These are phyloP conservation scores for Dexiosoma caninum DNA, from an alignment of 2,888 invertebrate genomes.

Conservation along the genomic window DNA sequence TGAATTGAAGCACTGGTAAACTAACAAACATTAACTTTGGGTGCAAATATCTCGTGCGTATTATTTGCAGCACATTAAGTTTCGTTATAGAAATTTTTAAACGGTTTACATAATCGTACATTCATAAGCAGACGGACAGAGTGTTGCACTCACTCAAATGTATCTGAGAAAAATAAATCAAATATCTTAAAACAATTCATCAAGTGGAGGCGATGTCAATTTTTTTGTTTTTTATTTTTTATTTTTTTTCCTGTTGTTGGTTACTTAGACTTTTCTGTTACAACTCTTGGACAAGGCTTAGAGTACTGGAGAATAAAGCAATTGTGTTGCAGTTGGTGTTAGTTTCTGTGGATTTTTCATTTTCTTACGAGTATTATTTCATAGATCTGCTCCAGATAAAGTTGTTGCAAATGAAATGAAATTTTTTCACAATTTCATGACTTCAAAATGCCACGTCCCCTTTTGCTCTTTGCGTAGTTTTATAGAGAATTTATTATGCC, in stretches of 20 bases:
- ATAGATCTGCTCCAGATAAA: background rate
- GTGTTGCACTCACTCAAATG: slow-evolving; percentile 34
- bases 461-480: slow-evolving; percentile 12
- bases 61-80: slow-evolving; percentile 15
- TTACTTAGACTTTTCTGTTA: background rate
- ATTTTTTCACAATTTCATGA: background rate
- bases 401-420: background rate
- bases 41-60: slow-evolving; percentile 39
- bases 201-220: slow-evolving; percentile 43
- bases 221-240: background rate
- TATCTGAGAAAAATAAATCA: slow-evolving; percentile 43
- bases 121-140: background rate
- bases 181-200: slow-evolving; percentile 42
- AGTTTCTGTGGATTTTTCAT: slow-evolving; percentile 2
- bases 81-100: background rate
- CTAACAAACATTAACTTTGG: background rate
- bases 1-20: too few relatives aligned
- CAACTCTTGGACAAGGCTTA: background rate
- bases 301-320: background rate
- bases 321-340: slow-evolving; percentile 7
- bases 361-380: too few relatives aligned
- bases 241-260: background rate
- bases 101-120: background rate
- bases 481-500: background rate
- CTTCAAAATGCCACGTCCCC: slow-evolving; percentile 28